A percentile compares a stretch with the other conserved stretches of the same genome.
phyloP scores from a whole-genome alignment of 2,113 vertebrate species.

The Platichthys flesus region DNA sequence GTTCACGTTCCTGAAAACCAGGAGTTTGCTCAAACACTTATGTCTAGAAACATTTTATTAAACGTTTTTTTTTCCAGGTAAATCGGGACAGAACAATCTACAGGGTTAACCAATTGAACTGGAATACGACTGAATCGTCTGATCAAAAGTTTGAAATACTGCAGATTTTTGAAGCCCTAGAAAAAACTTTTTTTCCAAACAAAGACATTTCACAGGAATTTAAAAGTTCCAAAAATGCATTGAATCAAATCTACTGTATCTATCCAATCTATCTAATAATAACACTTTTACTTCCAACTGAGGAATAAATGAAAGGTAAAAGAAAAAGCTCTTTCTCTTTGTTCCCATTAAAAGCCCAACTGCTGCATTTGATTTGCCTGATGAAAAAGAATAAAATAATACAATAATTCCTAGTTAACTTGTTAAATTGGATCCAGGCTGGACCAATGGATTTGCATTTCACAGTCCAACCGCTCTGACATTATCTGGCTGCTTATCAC shows the following conservation, averaged over 20 bases:
- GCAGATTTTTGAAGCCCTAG: conserved; percentile 26
- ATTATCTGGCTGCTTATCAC: background rate
- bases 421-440: background rate
- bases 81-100: background rate
- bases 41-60: background rate
- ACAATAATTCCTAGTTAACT: background rate
- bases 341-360: conserved; percentile 59
- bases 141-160: conserved; percentile 40
- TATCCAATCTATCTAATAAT: conserved; percentile 47
- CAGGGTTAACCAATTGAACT: background rate
- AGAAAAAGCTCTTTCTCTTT: conserved; percentile 41
- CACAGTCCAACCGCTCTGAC: background rate
- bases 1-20: background rate
- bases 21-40: background rate
- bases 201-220: conserved; percentile 47
- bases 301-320: conserved; percentile 43
- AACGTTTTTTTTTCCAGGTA: background rate
- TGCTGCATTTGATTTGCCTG: conserved; percentile 21
- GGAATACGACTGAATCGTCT: conserved; percentile 15
- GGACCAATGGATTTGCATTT: background rate
- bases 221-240: conserved; percentile 40
- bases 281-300: conserved; percentile 21
- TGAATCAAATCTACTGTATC: conserved; percentile 28
- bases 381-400: conserved; percentile 26
- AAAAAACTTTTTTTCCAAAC: conserved; percentile 45